phyloP scores from a whole-genome alignment of 2,113 vertebrate genomes.

The Ellobius talpinus region DNA sequence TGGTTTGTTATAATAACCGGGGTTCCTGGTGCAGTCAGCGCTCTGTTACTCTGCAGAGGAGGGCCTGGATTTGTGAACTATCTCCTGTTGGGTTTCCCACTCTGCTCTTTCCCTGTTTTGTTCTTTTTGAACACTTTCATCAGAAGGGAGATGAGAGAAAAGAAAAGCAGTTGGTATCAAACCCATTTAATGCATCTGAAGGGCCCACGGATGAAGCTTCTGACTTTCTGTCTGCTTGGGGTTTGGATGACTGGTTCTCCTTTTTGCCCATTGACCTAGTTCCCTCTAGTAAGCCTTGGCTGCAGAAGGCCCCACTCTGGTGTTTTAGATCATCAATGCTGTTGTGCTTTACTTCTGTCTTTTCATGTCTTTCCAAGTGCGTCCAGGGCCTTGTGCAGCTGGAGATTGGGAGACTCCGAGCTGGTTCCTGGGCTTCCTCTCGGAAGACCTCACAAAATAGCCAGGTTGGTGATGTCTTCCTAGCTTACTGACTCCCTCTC shows the following conservation, averaged over 20 bases:
- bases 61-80: not conserved
- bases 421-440: conserved; percentile 93
- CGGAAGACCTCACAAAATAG: conserved; percentile 90
- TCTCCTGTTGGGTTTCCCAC: not conserved
- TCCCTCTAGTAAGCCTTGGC: not conserved
- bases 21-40: not conserved
- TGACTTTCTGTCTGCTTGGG: not conserved
- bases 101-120: not conserved
- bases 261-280: not conserved
- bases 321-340: not conserved
- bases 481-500: not conserved
- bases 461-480: conserved; percentile 89
- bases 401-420: conserved; percentile 94
- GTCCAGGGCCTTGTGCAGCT: conserved; percentile 93
- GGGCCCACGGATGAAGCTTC: not conserved
- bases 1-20: not conserved
- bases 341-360: conserved; percentile 49
- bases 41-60: not conserved
- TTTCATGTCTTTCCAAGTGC: conserved; percentile 89
- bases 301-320: not conserved
- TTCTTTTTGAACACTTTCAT: not conserved
- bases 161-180: not conserved
- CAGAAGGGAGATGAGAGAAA: not conserved
- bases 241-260: not conserved
- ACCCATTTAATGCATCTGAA: not conserved